Conservation (phyloP, 2,888 invertebrate genomes). For the Hirtodrosophila duncani region DNA sequence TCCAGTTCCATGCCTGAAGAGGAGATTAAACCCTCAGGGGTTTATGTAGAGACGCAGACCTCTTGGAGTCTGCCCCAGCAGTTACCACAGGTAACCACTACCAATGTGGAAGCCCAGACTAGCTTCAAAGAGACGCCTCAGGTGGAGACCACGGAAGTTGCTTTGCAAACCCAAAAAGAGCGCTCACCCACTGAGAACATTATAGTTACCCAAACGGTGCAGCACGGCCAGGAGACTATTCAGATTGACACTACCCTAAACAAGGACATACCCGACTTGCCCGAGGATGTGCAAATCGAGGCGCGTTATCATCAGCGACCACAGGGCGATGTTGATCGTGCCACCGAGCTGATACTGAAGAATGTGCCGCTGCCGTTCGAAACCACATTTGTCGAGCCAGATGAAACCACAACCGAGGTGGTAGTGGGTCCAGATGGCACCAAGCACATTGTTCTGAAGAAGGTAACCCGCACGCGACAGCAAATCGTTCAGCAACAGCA, state of each 20-base stretch:
- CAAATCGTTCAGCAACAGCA: conserved; percentile 82
- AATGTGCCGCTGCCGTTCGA: conserved; percentile 88
- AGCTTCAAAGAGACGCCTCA: conserved; percentile 75
- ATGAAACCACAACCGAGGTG: conserved; percentile 89
- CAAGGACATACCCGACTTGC: conserved; percentile 79
- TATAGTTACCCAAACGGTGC: conserved; percentile 82
- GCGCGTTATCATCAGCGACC: conserved; percentile 84
- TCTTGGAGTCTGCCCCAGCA: conserved; percentile 80
- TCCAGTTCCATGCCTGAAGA: conserved; percentile 87
- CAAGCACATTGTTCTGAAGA: conserved; percentile 87
- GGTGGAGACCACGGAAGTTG: conserved; percentile 21
- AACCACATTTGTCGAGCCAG: conserved; percentile 89
- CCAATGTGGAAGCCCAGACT: conserved; percentile 82
- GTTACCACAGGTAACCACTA: conserved; percentile 49
- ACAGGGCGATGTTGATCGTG: conserved; percentile 79
- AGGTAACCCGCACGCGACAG: conserved; percentile 84
- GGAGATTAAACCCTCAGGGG: conserved; percentile 78
- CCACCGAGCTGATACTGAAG: conserved; percentile 85
- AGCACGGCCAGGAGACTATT: conserved; percentile 84
- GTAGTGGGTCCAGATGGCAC: conserved; percentile 89
- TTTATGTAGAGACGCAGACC: conserved; percentile 84
- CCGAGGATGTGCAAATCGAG: conserved; percentile 84
- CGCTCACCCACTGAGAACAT: conserved; percentile 82
- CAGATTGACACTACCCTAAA: conserved; percentile 84
- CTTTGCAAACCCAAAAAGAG: conserved; percentile 76